phyloP scores from a whole-genome alignment of 2,113 vertebrate genomes.

The Clarias batrachus region DNA sequence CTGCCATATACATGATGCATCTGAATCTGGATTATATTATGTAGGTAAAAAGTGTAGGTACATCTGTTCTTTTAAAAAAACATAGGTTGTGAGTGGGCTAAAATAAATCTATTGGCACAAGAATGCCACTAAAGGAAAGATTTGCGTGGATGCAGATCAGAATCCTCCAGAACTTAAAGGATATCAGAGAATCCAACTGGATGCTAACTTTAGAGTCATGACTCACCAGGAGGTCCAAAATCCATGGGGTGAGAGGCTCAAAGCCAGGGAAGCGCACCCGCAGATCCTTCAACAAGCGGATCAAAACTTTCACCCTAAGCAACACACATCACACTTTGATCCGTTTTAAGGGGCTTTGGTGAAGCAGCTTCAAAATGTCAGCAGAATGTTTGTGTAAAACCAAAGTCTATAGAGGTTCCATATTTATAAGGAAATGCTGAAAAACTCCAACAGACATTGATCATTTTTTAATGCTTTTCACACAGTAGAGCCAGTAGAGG shows the following conservation, averaged over 20 bases:
- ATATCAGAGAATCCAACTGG: neutral
- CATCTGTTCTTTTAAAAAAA: no score
- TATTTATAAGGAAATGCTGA: constrained; percentile 10
- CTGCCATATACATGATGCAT: no score
- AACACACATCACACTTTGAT: neutral
- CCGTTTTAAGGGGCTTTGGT: neutral
- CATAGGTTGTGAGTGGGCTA: neutral
- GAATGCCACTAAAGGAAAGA: neutral
- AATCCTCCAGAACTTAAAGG: neutral
- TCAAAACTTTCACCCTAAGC: constrained; percentile 92
- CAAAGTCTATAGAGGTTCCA: neutral
- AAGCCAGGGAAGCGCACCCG: constrained; percentile 89
- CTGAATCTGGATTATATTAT: no score
- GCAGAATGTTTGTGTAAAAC: constrained; percentile 12
- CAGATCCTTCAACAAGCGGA: constrained; percentile 90
- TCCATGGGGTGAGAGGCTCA: constrained; percentile 95
- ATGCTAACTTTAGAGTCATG: neutral
- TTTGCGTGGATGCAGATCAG: neutral
- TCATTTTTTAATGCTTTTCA: neutral
- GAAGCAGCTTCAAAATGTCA: constrained; percentile 2
- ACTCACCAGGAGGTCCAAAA: constrained; percentile 89
- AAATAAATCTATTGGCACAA: neutral
- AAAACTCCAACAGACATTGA: neutral
- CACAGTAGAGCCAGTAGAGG: neutral
- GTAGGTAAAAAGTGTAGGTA: no score